Evolutionary conservation across 2,888 invertebrate genomes (phyloP), one percentile per base, ranked within the genome.

Genomic region (Margaritifera margaritifera): DNA sequence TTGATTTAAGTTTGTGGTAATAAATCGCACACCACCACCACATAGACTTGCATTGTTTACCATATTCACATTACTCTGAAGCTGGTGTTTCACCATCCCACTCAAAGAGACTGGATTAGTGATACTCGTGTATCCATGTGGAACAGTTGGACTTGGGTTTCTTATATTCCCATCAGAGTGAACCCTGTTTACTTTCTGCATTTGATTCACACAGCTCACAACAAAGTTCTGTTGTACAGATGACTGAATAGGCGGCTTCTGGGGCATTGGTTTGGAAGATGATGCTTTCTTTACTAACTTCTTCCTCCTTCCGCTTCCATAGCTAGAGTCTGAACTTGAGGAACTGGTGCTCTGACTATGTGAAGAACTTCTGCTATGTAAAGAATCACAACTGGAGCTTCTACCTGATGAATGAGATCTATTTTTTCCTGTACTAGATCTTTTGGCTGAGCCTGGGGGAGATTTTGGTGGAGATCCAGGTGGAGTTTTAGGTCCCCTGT

Each of bases 291-390:
- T 42, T 52, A 61, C 59, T 19, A 64, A 61, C 25, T 75, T 63
- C 54, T 71, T 75, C 18, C 65, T 64, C 18, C 69, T 69, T 27
- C 71, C 62, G 25, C 66, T 68, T 51, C 69, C 72, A 50, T 69
- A 78, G 52, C 74, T 73, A 0, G 70, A 72, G 58, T 78, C 75
- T 60, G 78, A 75, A 22, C 80, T 74, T 18, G 74, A 65, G 55
- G 78, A 78, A 56, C 80, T 77, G 57, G 80, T 79, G 20, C 79
- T 69, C 25, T 77, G 74, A 71, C 78, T 78, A 15, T 63, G 66
- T 11, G 77, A 77, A 58, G 74, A 70, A 61, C 77, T 74, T 55
- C 72, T 66, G 62, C 77, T 77, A 22, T 75, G 62, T 56, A 73
- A 74, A n/a, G 67, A 69, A 50, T 58, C 61, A 27, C 62, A 69